These are phyloP conservation scores for Cetonia aurata DNA, from an alignment of 2,888 invertebrate genomes.

Conservation along the genomic window DNA sequence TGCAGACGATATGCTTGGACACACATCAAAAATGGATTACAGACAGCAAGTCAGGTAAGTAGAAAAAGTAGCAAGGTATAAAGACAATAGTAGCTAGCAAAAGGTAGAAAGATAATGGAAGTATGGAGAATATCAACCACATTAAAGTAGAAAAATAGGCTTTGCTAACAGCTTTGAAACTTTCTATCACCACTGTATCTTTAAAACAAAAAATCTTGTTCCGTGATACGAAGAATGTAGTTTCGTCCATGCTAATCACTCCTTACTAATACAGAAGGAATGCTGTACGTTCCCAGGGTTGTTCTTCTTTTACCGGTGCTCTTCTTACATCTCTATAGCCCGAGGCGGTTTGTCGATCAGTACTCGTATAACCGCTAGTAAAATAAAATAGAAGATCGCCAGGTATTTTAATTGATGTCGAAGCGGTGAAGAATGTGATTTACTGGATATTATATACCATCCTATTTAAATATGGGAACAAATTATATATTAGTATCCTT, in stretches of 20 bases:
- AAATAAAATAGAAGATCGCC: constrained; percentile 31
- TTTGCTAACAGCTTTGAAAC: neutral
- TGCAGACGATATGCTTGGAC: too few species aligned
- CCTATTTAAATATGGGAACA: neutral
- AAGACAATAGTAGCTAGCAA: too few species aligned
- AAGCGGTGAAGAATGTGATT: constrained; percentile 23
- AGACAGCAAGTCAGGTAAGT: too few species aligned
- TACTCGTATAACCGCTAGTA: constrained; percentile 20
- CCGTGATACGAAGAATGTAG: constrained; percentile 51
- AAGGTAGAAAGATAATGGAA: too few species aligned
- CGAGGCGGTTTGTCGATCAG: constrained; percentile 13
- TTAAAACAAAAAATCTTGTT: constrained; percentile 45
- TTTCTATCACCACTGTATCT: constrained; percentile 14
- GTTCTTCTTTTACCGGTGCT: constrained; percentile 21
- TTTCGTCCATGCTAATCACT: constrained; percentile 50
- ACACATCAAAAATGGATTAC: too few species aligned
- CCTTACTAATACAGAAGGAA: constrained; percentile 42
- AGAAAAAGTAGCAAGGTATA: too few species aligned
- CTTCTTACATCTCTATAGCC: constrained; percentile 34
- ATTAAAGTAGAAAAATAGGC: too few species aligned
- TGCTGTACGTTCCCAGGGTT: constrained; percentile 37
- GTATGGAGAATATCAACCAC: too few species aligned
- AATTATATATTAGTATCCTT: constrained; percentile 2
- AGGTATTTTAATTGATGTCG: constrained; percentile 40
- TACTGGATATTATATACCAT: constrained; percentile 35